Conservation (phyloP, 64 coral and sea anemone species). For the Montipora sp. region DNA sequence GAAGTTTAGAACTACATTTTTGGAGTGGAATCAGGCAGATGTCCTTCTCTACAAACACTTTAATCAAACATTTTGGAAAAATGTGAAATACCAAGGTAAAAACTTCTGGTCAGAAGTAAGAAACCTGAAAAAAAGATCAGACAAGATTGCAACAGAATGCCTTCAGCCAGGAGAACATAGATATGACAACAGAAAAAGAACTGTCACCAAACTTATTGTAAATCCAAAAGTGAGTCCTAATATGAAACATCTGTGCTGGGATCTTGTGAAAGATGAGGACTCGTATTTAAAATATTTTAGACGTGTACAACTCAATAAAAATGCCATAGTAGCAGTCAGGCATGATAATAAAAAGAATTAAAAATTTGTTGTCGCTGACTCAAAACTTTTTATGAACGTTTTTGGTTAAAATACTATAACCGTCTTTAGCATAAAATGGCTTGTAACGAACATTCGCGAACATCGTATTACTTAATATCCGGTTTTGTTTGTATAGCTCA, state of each 20-base stretch:
- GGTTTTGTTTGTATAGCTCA: no score
- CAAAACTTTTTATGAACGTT: no score
- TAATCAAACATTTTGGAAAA: slow-evolving; percentile 72
- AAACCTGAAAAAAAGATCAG: slow-evolving; percentile 43
- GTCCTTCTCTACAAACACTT: slow-evolving; percentile 61
- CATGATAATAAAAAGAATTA: no score
- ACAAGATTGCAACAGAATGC: slow-evolving; percentile 48
- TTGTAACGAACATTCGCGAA: no score
- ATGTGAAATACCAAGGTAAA: slow-evolving; percentile 34
- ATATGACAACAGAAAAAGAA: background rate
- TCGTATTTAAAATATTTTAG: slow-evolving; percentile 22
- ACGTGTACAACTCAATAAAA: background rate
- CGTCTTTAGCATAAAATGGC: no score
- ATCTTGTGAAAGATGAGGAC: slow-evolving; percentile 36
- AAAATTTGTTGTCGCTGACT: no score
- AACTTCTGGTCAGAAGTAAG: slow-evolving; percentile 65
- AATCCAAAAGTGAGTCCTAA: background rate
- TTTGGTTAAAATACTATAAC: no score
- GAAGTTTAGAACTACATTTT: slow-evolving; percentile 46
- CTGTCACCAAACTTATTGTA: background rate
- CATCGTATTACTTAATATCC: no score
- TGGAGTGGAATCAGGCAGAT: slow-evolving; percentile 67
- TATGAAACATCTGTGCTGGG: background rate
- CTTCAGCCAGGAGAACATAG: slow-evolving; percentile 40
- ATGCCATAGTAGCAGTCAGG: no score